phyloP scores from a whole-genome alignment of 2,888 invertebrate genomes.

The Crepidodera aurea region DNA sequence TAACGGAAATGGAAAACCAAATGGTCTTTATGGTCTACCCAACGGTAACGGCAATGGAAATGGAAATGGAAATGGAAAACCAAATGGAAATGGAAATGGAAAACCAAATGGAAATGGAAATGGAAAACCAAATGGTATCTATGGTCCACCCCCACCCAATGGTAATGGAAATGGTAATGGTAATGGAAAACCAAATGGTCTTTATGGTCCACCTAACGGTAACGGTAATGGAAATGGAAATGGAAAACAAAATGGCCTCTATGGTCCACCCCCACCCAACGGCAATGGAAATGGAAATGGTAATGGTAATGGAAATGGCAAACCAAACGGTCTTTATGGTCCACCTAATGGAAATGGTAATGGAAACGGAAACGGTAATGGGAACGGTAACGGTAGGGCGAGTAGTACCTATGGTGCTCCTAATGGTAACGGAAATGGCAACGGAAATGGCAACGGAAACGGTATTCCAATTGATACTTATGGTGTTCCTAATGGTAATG shows the following conservation, averaged over 20 bases:
- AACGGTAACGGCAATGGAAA: conserved; percentile 35
- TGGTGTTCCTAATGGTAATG: conserved; percentile 29
- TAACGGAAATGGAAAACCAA: conserved; percentile 37
- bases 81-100: conserved; percentile 40
- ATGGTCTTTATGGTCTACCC: conserved; percentile 31
- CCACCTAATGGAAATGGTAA: conserved; percentile 49
- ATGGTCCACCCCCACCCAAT: conserved; percentile 21
- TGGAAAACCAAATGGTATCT: conserved; percentile 30
- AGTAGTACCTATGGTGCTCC: conserved; percentile 27
- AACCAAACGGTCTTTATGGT: conserved; percentile 52
- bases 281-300: conserved; percentile 38
- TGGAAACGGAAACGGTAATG: conserved; percentile 40
- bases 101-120: conserved; percentile 39
- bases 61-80: conserved; percentile 38
- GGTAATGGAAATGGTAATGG: conserved; percentile 38
- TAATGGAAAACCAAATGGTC: conserved; percentile 41
- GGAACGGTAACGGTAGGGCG: conserved; percentile 31
- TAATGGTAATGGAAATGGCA: conserved; percentile 44
- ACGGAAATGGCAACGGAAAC: conserved; percentile 38
- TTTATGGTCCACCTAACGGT: conserved; percentile 56
- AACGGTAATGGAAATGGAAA: conserved; percentile 39
- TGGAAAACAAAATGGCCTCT: conserved; percentile 29
- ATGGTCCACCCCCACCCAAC: conserved; percentile 21
- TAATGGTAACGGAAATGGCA: conserved; percentile 29
- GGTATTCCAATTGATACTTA: conserved; percentile 36